These are phyloP conservation scores for Caenorhabditis auriculariae DNA, from an alignment of 2,888 invertebrate species.

Conservation along the genomic window DNA sequence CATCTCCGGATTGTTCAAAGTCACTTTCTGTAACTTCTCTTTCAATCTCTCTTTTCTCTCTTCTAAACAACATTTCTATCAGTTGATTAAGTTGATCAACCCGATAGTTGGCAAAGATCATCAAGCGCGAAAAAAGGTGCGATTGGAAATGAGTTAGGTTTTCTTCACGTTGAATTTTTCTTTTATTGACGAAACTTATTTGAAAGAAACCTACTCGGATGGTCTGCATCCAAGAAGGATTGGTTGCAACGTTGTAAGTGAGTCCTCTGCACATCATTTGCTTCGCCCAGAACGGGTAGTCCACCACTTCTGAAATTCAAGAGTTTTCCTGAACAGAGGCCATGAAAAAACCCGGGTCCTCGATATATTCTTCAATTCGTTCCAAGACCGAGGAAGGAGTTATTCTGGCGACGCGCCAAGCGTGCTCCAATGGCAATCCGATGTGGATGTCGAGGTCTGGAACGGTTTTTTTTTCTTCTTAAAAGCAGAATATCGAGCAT, in stretches of 20 bases:
- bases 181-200: too few relatives aligned
- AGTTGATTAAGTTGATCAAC: too few relatives aligned
- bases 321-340: background rate
- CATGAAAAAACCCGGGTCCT: conserved; percentile 17
- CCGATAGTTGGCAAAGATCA: too few relatives aligned
- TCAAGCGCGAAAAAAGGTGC: too few relatives aligned
- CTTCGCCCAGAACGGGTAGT: conserved; percentile 30
- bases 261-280: conserved; percentile 20
- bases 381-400: conserved; percentile 16
- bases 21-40: conserved; percentile 27
- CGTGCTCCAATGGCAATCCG: conserved; percentile 19
- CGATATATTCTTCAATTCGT: conserved; percentile 27
- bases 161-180: too few relatives aligned
- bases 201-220: conserved; percentile 26
- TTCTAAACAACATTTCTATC: background rate
- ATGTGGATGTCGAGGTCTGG: conserved; percentile 29
- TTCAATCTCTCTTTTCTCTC: background rate
- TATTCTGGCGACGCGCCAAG: conserved; percentile 29
- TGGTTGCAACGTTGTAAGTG: conserved; percentile 23
- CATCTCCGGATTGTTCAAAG: conserved; percentile 47
- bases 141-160: too few relatives aligned
- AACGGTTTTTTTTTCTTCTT: background rate
- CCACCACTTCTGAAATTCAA: conserved; percentile 24
- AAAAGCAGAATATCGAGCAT: too few relatives aligned
- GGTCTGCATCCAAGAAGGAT: conserved; percentile 37